Base-by-base conservation (phyloP, 2,797 vertebrate species). In the Thripadectes ignobilis region DNA sequence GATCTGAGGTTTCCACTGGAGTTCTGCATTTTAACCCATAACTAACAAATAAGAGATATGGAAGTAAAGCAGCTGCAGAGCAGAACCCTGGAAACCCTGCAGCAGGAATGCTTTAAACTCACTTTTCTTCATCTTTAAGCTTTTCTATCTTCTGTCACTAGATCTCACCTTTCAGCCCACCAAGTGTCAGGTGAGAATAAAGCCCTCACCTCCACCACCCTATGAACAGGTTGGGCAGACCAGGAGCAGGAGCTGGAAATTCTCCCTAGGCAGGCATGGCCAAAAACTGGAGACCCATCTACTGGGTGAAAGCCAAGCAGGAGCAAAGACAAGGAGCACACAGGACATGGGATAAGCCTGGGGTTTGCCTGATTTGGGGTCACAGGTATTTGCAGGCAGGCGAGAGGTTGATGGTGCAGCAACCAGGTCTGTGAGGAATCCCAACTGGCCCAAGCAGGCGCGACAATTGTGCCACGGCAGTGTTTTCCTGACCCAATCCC, bases 261-360 rank as follows among this genome's bases (percentile, higher is more conserved):
- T 23, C 30, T 43, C 23, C 17, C 15, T 2, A 1, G 16, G 9
- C 5, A 13, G 32, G 34, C 32, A 36, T 8, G 12, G 22, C 24
- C 59, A 12, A 52, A 49, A 61, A 34, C 41, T 27, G 10, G 20
- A 74, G 7, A 23, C 21, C 9, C 11, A 1, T 6, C 17, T 57
- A 52, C 46, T 7, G 20, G 10, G 27, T 1, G 4, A 43, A 30
- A 59, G 32, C 7, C 39, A 38, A 63, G 46, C 29, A 54, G 54
- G 10, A 62, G 38, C 32, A 73, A 65, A 52, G 14, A 1, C 2
- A 6, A 14, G 11, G 15, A 61, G 24, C 19, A 16, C 34, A 46
- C 0, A 0, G 46, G 29, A 13, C 49, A 2, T 2, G 12, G n/a
- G 8, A 1, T 21, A 22, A 62, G n/a, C 16, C 22, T 21, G 26